Conservation (phyloP, 2,888 invertebrate genomes). For the Phyto melanocephala region DNA sequence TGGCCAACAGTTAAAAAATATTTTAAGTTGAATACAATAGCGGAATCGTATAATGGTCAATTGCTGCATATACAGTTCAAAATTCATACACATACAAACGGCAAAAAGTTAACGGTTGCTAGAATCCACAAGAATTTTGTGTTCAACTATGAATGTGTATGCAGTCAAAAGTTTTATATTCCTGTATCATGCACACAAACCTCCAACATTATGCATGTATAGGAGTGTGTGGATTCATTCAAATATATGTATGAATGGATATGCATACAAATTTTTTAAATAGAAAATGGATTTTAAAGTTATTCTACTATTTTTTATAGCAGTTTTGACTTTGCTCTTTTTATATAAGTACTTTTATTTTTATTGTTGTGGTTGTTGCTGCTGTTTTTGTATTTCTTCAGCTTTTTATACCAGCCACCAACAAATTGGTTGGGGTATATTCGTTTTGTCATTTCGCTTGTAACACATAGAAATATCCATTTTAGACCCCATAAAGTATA, state of each 20-base stretch:
- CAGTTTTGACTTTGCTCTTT: conserved; percentile 59
- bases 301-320: conserved; percentile 63
- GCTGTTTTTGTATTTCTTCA: no score
- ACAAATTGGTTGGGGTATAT: no score
- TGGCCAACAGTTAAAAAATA: conserved; percentile 35
- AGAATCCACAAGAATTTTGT: conserved; percentile 21
- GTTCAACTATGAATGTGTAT: neutral
- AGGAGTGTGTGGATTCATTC: neutral
- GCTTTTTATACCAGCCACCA: no score
- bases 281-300: conserved; percentile 56
- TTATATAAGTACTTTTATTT: no score
- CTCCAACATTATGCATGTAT: neutral
- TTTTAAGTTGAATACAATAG: conserved; percentile 54
- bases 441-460: no score
- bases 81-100: neutral
- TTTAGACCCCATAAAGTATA: no score
- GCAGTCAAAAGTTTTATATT: conserved; percentile 36
- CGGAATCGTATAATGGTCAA: conserved; percentile 45
- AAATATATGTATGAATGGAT: neutral
- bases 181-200: conserved; percentile 2
- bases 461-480: no score
- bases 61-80: conserved; percentile 34
- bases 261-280: neutral
- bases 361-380: no score
- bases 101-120: conserved; percentile 22